Evolutionary conservation across 2,888 invertebrate genomes (phyloP), one percentile per base, ranked within the genome.

Genomic region (Aspidiotus destructor): DNA sequence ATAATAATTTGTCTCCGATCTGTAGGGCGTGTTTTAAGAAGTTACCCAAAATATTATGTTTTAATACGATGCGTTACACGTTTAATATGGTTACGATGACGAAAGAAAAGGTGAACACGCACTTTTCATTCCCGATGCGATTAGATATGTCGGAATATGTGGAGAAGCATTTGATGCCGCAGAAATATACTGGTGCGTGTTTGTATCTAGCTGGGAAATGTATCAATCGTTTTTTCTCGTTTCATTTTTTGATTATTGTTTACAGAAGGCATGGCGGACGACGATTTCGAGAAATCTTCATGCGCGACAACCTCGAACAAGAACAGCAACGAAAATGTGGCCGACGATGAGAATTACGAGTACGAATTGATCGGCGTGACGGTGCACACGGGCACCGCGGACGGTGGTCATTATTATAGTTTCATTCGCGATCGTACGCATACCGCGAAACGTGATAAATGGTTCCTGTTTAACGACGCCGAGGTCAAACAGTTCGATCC

Each of bases 31-130:
- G 95, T 77, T 94, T 96, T 77, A 94, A 93, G 77, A 92, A 91
- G 75, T 81, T 96, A 41, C 96, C 96, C 0, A 88, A 89, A 72
- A 94, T 96, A 71, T 80, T 96, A 40, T 95, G 95, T 77, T 95
- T 96, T 78, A 96, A 96, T 78, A 96, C 95, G 0, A 94, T 96
- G 95, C 84, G 96, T 41, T 96, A 96, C 75, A 93, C 94, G 0
- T 96, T 96, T 79, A 96, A 96, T 78, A 95, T 96, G 94, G 83
- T 94, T 44, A 96, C 96, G 0, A 95, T 96, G 95, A 82, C 92
- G 70, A 95, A 95, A 76, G 96, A 96, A 77, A 96, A 96, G 77
- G 95, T 96, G 1, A 96, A 96, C 79, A 96, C 96, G 0, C 94
- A 95, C 76, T 96, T 96, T 77, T 95, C 94, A 13, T 96, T 96